phyloP scores from a whole-genome alignment of 2,797 vertebrate species.

The Australoheros facetus region DNA sequence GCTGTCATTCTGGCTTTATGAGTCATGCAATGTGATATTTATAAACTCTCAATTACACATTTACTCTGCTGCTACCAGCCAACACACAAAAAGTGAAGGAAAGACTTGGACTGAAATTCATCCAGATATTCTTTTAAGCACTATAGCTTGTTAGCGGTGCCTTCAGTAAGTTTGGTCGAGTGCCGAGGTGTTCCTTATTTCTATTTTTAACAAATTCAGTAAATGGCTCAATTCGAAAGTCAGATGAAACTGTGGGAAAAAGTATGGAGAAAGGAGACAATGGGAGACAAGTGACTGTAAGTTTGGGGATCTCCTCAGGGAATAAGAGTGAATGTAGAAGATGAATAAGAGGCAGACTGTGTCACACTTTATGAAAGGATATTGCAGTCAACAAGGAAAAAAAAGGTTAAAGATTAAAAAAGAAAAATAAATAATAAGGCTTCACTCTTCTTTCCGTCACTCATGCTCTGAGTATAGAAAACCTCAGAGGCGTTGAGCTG shows the following conservation, averaged over 20 bases:
- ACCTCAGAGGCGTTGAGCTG: constrained; percentile 27
- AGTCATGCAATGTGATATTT: not conserved
- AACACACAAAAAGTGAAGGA: not conserved
- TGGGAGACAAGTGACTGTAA: not conserved
- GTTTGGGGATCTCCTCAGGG: constrained; percentile 18
- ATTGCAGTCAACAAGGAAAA: not conserved
- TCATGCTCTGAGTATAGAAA: constrained; percentile 27
- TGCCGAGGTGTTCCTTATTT: not conserved
- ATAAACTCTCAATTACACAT: not conserved
- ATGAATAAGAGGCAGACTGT: not conserved
- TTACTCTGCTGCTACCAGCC: not conserved
- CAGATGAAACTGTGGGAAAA: not conserved
- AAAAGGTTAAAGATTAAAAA: constrained; percentile 43
- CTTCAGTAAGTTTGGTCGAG: not conserved
- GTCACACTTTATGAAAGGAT: not conserved
- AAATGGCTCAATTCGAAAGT: not conserved
- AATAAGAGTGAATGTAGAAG: not conserved
- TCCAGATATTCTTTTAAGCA: not conserved
- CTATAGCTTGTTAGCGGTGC: not conserved
- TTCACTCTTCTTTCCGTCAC: constrained; percentile 4
- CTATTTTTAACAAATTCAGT: constrained; percentile 15
- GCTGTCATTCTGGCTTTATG: not conserved
- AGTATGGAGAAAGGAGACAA: not conserved
- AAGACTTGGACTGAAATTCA: not conserved
- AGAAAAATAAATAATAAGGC: constrained; percentile 38